phyloP scores from a whole-genome alignment of 2,797 vertebrate genomes.

The Coluber constrictor region DNA sequence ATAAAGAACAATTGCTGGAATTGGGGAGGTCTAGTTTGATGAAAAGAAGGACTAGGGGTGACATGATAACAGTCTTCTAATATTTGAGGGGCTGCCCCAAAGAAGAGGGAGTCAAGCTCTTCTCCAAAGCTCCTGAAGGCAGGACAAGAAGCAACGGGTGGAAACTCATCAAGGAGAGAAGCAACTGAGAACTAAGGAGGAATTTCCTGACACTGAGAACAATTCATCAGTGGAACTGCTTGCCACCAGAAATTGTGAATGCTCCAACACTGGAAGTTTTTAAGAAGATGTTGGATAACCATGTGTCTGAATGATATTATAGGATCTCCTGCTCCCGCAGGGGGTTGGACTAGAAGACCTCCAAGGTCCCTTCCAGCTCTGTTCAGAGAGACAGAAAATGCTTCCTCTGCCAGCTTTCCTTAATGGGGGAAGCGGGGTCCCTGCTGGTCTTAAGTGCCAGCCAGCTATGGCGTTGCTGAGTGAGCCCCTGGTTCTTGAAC shows the following conservation, averaged over 20 bases:
- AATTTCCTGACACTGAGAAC: not conserved
- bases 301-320: too few relatives aligned
- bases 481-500: not conserved
- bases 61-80: too few relatives aligned
- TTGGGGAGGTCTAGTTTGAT: accelerated
- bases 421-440: not conserved
- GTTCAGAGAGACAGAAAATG: not conserved
- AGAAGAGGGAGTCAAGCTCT: not conserved
- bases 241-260: not conserved
- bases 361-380: not conserved
- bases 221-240: accelerated
- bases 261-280: not conserved
- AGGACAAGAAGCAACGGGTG: not conserved
- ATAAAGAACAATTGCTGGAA: too few relatives aligned
- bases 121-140: not conserved
- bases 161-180: not conserved
- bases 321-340: too few relatives aligned
- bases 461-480: not conserved
- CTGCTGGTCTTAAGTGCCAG: not conserved
- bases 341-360: not conserved
- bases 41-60: too few relatives aligned
- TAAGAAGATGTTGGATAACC: not conserved
- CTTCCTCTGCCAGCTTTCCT: not conserved
- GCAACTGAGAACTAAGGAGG: not conserved
- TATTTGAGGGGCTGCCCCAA: too few relatives aligned